Conservation (phyloP, 2,888 invertebrate genomes). For the Halocaridina rubra region DNA sequence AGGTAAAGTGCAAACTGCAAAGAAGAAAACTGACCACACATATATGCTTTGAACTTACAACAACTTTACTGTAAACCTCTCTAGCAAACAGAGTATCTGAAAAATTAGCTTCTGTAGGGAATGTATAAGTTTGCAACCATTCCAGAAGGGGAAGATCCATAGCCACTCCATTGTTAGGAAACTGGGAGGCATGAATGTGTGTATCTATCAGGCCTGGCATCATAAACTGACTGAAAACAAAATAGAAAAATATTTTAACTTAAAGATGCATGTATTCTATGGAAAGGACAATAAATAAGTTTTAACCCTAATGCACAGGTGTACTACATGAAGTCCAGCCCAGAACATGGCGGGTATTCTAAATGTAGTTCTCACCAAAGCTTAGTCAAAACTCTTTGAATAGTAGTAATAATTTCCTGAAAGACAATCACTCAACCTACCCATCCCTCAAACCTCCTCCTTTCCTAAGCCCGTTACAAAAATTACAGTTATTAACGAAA, state of each 20-base stretch:
- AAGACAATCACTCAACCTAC: no score
- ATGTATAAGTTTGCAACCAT: conserved; percentile 88
- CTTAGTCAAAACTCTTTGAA: no score
- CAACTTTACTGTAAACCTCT: conserved; percentile 79
- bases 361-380: no score
- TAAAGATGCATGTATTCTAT: no score
- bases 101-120: conserved; percentile 83
- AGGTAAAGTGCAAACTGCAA: not conserved
- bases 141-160: conserved; percentile 83
- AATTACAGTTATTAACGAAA: no score
- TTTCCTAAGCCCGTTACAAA: no score
- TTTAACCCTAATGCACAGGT: no score
- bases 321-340: no score
- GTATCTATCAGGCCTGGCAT: conserved; percentile 91
- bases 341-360: no score
- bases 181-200: conserved; percentile 91
- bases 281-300: no score
- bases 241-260: not conserved
- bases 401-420: no score
- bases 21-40: not conserved
- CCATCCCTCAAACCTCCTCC: no score
- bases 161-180: conserved; percentile 86
- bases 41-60: conserved; percentile 70
- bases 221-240: conserved; percentile 72
- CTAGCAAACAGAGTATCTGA: conserved; percentile 77